phyloP scores from a whole-genome alignment of 2,797 vertebrate genomes.

The Halcyon smyrnensis region DNA sequence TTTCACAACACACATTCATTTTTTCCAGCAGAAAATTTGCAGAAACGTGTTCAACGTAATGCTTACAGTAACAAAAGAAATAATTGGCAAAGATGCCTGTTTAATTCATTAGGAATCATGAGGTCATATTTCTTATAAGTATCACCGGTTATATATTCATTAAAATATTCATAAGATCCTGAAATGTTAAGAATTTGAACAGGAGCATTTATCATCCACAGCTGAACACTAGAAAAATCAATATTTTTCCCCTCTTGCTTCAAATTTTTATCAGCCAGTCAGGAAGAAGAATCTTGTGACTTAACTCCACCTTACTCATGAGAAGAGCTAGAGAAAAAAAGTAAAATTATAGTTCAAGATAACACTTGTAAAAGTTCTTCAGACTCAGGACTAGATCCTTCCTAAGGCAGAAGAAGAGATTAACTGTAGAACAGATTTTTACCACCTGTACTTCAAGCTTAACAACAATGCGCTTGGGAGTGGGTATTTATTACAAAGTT shows the following conservation, averaged over 20 bases:
- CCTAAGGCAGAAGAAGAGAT: not conserved
- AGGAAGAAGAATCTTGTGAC: not conserved
- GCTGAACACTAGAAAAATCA: not conserved
- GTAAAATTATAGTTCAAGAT: not conserved
- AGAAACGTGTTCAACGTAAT: not conserved
- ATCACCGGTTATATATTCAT: not conserved
- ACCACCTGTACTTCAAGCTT: not conserved
- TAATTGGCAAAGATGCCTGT: not conserved
- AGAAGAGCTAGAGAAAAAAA: not conserved
- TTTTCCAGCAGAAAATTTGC: not conserved
- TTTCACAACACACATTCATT: not conserved
- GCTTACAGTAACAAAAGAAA: not conserved
- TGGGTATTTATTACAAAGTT: not conserved
- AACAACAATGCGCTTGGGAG: not conserved
- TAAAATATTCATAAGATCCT: not conserved
- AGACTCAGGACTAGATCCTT: not conserved
- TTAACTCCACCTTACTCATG: not conserved
- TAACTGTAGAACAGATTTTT: not conserved
- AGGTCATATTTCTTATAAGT: not conserved
- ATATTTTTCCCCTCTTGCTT: not conserved
- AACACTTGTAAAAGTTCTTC: not conserved
- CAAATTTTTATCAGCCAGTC: not conserved
- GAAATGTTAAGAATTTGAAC: constrained; percentile 22
- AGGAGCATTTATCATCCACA: constrained; percentile 16
- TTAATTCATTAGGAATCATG: not conserved